phyloP scores from a whole-genome alignment of 1,140 invertebrate species.

The Dendrolimus punctatus region DNA sequence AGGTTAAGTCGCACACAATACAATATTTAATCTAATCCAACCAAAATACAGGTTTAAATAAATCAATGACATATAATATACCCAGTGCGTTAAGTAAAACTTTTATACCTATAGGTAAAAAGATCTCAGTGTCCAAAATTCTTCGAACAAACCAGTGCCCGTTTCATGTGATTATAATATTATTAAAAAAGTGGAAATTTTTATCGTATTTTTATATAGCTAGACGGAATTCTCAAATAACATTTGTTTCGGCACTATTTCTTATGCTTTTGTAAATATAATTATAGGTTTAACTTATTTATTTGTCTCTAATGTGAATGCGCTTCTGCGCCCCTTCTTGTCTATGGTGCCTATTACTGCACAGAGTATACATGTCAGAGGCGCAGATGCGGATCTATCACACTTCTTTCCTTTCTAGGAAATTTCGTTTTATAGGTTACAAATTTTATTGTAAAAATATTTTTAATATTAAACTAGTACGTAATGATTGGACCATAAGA shows the following conservation, averaged over 20 bases:
- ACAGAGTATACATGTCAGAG: too few species aligned
- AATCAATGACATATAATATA: slow-evolving; percentile 13
- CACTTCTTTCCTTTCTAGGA: slow-evolving; percentile 58
- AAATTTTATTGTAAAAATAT: slow-evolving; percentile 71
- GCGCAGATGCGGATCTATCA: too few species aligned
- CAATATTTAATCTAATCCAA: slow-evolving; percentile 18
- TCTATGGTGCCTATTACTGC: too few species aligned
- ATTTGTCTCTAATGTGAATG: slow-evolving; percentile 34
- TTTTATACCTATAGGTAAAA: slow-evolving; percentile 22
- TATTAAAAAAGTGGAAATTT: slow-evolving; percentile 45
- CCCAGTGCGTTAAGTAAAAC: slow-evolving; percentile 30
- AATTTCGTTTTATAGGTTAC: slow-evolving; percentile 68
- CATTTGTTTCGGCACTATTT: slow-evolving; percentile 49
- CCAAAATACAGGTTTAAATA: slow-evolving; percentile 26
- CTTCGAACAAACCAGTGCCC: slow-evolving; percentile 65
- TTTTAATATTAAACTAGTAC: slow-evolving; percentile 48
- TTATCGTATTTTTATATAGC: slow-evolving; percentile 64
- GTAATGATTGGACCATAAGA: slow-evolving; percentile 66
- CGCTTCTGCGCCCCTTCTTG: not conserved
- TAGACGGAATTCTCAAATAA: slow-evolving; percentile 57
- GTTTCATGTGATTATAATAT: slow-evolving; percentile 58
- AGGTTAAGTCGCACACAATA: slow-evolving; percentile 10
- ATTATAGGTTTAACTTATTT: slow-evolving; percentile 67
- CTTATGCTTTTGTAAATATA: slow-evolving; percentile 69
- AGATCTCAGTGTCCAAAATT: slow-evolving; percentile 63